Evolutionary conservation across 2,113 vertebrate species (phyloP).

Genomic region (Haemorhous mexicanus): DNA sequence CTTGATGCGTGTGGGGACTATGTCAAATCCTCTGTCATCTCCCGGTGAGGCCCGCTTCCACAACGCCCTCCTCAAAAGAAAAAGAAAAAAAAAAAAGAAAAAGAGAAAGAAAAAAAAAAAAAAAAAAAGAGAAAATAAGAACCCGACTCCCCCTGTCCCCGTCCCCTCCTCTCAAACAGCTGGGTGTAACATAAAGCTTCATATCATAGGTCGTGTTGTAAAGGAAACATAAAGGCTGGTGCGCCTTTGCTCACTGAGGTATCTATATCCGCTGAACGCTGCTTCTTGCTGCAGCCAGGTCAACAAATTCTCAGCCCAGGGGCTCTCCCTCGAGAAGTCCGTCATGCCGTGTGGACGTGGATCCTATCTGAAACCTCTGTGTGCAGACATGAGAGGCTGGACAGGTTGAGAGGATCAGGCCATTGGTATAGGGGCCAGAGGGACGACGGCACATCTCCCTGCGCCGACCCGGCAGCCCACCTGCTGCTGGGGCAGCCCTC

Average conservation of each 20-base stretch:
- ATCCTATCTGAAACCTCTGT: background rate
- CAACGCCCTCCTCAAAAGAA: background rate
- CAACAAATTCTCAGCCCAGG: background rate
- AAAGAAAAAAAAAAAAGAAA: background rate
- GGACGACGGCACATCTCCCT: background rate
- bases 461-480: background rate
- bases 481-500: background rate
- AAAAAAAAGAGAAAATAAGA: background rate
- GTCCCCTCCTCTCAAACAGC: background rate
- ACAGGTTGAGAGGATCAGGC: background rate
- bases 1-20: conserved; percentile 46
- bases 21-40: conserved; percentile 54
- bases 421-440: no score
- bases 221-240: background rate
- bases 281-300: background rate
- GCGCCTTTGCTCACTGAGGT: background rate
- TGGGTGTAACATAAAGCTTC: conserved; percentile 47
- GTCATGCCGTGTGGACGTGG: accelerated
- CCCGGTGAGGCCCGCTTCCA: background rate
- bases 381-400: background rate
- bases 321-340: background rate
- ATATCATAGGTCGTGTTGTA: conserved; percentile 27
- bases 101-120: no score
- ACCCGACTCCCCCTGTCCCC: background rate
- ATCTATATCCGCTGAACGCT: background rate